Evolutionary conservation across 2,113 vertebrate genomes (phyloP).

Genomic region (Lagopus leucura): DNA sequence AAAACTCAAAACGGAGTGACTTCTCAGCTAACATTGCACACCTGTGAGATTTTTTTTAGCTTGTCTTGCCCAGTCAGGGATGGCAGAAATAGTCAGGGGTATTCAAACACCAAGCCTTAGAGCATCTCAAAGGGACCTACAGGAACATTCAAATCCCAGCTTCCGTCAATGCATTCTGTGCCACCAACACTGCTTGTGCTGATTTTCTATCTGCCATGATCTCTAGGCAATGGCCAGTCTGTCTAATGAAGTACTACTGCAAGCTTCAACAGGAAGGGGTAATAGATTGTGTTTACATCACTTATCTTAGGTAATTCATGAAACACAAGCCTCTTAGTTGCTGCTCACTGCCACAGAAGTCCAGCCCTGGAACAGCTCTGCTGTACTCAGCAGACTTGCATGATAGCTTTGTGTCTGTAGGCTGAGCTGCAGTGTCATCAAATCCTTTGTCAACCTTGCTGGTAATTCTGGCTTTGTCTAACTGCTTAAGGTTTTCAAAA

Average conservation of each 20-base stretch:
- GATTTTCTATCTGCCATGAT: not conserved
- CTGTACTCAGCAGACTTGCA: not conserved
- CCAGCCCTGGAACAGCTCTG: not conserved
- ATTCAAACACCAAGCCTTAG: not conserved
- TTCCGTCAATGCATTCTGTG: not conserved
- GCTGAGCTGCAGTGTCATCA: slow-evolving; percentile 11
- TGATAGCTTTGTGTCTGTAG: not conserved
- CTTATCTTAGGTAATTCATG: not conserved
- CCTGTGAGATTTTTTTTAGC: not conserved
- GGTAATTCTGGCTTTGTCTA: slow-evolving; percentile 11
- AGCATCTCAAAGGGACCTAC: not conserved
- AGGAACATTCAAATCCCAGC: not conserved
- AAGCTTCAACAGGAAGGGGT: not conserved
- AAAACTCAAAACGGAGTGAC: not conserved
- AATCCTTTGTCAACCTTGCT: slow-evolving; percentile 12
- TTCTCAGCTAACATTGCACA: not conserved
- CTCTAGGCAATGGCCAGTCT: not conserved
- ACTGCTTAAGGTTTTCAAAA: slow-evolving; percentile 12
- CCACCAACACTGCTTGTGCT: not conserved
- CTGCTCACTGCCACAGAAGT: not conserved
- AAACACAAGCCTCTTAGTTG: not conserved
- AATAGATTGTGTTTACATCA: not conserved
- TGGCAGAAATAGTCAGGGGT: not conserved
- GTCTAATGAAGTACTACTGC: not conserved
- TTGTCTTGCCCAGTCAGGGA: not conserved